These are phyloP conservation scores for Ricordea florida DNA, from an alignment of 92 coral and sea anemone genomes.

Conservation along the genomic window DNA sequence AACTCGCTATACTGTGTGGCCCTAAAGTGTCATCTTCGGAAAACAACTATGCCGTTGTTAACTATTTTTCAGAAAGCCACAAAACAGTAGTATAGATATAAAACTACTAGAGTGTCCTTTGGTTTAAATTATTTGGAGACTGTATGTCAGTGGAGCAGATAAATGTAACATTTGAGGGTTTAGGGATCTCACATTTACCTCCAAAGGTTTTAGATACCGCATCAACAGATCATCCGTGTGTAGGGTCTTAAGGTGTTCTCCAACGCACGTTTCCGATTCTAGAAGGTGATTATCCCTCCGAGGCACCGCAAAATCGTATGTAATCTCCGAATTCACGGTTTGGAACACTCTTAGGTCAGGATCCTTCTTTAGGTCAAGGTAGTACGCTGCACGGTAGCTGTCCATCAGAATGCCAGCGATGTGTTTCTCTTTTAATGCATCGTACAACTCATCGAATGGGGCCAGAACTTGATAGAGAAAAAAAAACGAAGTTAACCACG, in stretches of 20 bases:
- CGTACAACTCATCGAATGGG: background rate
- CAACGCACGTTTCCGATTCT: background rate
- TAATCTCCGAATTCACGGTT: background rate
- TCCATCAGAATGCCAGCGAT: constrained; percentile 73
- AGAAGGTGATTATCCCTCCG: background rate
- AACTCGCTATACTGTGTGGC: too few species aligned
- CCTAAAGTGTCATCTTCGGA: too few species aligned
- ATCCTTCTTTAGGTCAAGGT: constrained; percentile 16
- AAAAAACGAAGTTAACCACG: too few species aligned
- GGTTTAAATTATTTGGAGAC: too few species aligned
- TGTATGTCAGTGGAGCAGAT: too few species aligned
- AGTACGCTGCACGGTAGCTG: constrained; percentile 48
- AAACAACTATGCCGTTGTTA: too few species aligned
- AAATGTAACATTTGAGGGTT: too few species aligned
- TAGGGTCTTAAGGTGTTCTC: background rate
- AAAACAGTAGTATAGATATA: too few species aligned
- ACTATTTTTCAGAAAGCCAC: too few species aligned
- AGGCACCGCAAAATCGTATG: background rate
- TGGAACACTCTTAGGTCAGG: constrained; percentile 40
- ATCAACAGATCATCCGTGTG: background rate
- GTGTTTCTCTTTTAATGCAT: background rate
- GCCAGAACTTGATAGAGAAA: background rate
- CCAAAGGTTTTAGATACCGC: background rate
- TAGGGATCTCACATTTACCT: too few species aligned
- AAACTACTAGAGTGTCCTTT: too few species aligned